Conservation (phyloP, 2,888 invertebrate species). For the Paralinhomoeus sp. region DNA sequence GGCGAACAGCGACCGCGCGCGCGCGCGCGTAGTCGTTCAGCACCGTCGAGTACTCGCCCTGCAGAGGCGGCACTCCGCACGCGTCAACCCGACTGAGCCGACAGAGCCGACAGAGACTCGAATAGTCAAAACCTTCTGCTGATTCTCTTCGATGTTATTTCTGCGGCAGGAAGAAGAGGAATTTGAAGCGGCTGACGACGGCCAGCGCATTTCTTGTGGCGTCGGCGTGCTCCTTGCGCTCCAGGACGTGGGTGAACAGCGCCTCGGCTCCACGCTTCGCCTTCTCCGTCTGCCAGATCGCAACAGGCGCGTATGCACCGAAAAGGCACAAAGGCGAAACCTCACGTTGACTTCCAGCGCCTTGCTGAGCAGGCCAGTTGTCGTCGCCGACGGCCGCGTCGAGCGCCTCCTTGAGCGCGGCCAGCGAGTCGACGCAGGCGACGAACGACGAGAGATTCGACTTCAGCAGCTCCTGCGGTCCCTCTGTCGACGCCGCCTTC, state of each 20-base stretch:
- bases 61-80: slow-evolving; percentile 5
- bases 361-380: slow-evolving; percentile 10
- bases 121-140: slow-evolving; percentile 39
- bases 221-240: slow-evolving; percentile 77
- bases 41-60: slow-evolving; percentile 79
- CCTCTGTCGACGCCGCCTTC: slow-evolving; percentile 75
- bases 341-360: slow-evolving; percentile 6
- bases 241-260: slow-evolving; percentile 63
- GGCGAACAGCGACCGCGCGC: slow-evolving; percentile 73
- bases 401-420: slow-evolving; percentile 14
- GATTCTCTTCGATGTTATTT: slow-evolving; percentile 78
- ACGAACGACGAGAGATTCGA: slow-evolving; percentile 34
- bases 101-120: too few species aligned
- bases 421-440: slow-evolving; percentile 33
- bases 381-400: slow-evolving; percentile 7
- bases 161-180: slow-evolving; percentile 80
- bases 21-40: slow-evolving; percentile 91
- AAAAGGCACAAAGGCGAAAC: too few species aligned
- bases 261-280: background rate
- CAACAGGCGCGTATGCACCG: too few species aligned
- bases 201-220: slow-evolving; percentile 78
- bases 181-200: slow-evolving; percentile 71
- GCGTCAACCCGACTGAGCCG: background rate
- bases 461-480: slow-evolving; percentile 75
- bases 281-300: background rate